phyloP scores from a whole-genome alignment of 1,140 invertebrate species.

The Panonychus citri region DNA sequence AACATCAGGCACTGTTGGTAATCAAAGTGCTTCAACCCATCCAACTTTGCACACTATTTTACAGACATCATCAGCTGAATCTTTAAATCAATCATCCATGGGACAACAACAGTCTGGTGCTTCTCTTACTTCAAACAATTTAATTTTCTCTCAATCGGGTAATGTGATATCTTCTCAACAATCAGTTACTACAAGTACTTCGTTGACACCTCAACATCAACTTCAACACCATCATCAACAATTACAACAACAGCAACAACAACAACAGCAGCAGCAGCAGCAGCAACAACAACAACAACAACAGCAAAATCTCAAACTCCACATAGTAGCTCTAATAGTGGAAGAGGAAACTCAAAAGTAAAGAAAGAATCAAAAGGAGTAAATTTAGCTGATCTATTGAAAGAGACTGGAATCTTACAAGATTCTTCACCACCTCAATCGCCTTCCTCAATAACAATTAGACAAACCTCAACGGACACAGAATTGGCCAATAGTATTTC shows the following conservation, averaged over 20 bases:
- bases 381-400: conserved; percentile 17
- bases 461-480: not conserved
- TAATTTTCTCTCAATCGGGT: not conserved
- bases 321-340: not conserved
- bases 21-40: not conserved
- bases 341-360: not conserved
- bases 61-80: not conserved
- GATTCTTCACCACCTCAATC: conserved; percentile 10
- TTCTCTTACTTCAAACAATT: not conserved
- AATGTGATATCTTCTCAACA: not conserved
- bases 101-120: not conserved
- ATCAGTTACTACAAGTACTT: not conserved
- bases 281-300: not conserved
- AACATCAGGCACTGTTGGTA: not conserved
- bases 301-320: not conserved
- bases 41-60: not conserved
- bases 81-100: not conserved
- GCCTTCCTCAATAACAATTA: not conserved
- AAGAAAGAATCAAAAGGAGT: conserved; percentile 2
- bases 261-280: not conserved
- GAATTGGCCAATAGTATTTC: not conserved
- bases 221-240: not conserved
- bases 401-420: conserved; percentile 17
- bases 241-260: not conserved
- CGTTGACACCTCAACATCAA: not conserved